These are phyloP conservation scores for Psettodes erumei DNA, from an alignment of 2,113 vertebrate genomes.

Conservation along the genomic window DNA sequence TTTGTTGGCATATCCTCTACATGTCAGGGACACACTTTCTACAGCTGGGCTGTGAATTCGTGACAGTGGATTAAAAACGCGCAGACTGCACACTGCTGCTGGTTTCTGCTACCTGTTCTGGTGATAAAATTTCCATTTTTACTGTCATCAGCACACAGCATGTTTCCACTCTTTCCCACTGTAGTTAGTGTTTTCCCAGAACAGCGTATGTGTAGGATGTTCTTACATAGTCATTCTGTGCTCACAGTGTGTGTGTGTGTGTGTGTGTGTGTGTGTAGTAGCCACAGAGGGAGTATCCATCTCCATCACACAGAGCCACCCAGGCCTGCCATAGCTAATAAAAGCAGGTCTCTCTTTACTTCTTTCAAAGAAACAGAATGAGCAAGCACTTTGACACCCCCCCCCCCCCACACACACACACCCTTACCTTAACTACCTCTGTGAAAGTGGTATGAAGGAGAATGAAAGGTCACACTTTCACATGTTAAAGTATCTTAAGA, in stretches of 20 bases:
- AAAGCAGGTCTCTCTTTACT: conserved; percentile 39
- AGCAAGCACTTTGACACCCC: neutral
- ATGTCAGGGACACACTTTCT: conserved; percentile 21
- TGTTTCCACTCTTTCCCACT: conserved; percentile 1
- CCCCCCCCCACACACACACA: neutral
- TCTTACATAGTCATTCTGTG: neutral
- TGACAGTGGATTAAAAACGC: conserved; percentile 3
- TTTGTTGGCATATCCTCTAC: conserved; percentile 12
- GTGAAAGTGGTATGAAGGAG: conserved; percentile 36
- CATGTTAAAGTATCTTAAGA: conserved; percentile 4
- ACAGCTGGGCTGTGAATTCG: conserved; percentile 1
- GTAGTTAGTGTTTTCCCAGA: too few species aligned
- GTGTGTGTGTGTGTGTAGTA: neutral
- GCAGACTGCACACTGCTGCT: neutral
- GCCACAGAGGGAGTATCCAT: conserved; percentile 55
- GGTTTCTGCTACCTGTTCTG: neutral
- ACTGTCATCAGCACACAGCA: neutral
- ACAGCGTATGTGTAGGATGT: conserved; percentile 14
- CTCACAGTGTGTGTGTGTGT: neutral
- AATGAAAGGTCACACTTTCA: conserved; percentile 42
- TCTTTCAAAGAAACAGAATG: conserved; percentile 1
- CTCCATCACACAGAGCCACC: conserved; percentile 55
- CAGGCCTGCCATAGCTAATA: conserved; percentile 56
- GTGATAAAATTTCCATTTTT: conserved; percentile 3
- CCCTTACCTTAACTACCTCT: neutral